Base-by-base conservation (phyloP, 2,797 vertebrate species). In the Onychomys torridus region DNA sequence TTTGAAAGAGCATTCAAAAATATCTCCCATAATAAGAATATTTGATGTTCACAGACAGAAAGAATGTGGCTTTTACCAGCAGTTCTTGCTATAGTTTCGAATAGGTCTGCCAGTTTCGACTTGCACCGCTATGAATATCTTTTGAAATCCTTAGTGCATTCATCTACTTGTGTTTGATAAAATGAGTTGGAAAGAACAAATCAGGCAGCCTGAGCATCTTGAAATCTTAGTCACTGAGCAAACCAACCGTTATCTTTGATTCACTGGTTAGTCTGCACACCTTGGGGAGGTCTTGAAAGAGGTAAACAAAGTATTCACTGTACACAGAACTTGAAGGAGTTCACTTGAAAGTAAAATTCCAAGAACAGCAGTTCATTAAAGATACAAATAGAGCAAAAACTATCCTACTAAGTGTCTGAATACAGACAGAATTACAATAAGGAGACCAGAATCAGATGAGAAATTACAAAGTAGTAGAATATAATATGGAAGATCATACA, bases 41-140 rank as follows among this genome's bases (percentile, higher is more conserved):
- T 83, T 76, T 93, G 92, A 85, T 90, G 55, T 92, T 97, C 90
- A 96, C 95, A 96, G 77, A 93, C 46, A 96, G 63, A 97, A 97
- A 88, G 40, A 87, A 81, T 21, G 59, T 2, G 0, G 52, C 40
- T 95, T 97, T 94, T 96, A 83, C 25, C 49, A 97, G 85, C 16
- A 97, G 49, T 46, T 98, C 69, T 89, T 96, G 71, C n/a, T 73
- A 8, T 5, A 84, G 65, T 96, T 97, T 97, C 90, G 95, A 96
- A 98, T 69, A 94, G 67, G 63, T 82, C 89, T 97, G 73, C 96
- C 78, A 95, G 91, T 92, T 96, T 27, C 46, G 92, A 77, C 76
- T 97, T 95, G 85, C 25, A 90, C 89, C 86, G 89, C 96, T 97
- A 49, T 81, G 94, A 97, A 95, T 63, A 81, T 65, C 83, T 92